phyloP scores from a whole-genome alignment of 1,140 invertebrate species.

The Idris sp. region DNA sequence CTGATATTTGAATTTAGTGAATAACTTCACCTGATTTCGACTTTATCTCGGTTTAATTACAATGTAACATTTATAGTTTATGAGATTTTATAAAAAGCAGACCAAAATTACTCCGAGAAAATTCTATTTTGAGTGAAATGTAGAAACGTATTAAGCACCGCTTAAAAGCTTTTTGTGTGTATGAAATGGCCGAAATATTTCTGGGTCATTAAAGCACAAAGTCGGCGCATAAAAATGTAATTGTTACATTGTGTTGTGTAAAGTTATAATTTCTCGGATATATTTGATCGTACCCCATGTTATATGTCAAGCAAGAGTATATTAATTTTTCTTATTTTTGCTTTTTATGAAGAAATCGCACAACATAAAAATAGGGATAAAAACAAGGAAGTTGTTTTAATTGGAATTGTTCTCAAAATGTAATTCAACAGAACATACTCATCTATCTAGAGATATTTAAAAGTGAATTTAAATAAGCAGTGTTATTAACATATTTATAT shows the following conservation, averaged over 20 bases:
- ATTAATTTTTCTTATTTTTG: constrained; percentile 30
- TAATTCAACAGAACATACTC: too few relatives aligned
- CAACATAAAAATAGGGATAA: too few relatives aligned
- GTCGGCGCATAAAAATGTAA: constrained; percentile 46
- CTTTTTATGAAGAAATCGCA: too few relatives aligned
- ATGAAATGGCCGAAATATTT: constrained; percentile 49
- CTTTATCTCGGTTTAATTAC: constrained; percentile 9
- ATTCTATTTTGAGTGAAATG: constrained; percentile 33
- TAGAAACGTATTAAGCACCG: constrained; percentile 33
- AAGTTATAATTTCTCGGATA: constrained; percentile 33
- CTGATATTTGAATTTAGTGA: constrained; percentile 2
- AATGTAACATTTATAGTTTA: constrained; percentile 33
- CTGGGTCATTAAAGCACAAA: constrained; percentile 55
- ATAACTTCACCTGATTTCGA: constrained; percentile 11
- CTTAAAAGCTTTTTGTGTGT: constrained; percentile 39
- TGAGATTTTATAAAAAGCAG: constrained; percentile 17
- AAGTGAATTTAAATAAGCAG: too few relatives aligned
- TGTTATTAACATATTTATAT: too few relatives aligned
- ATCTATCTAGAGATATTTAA: too few relatives aligned
- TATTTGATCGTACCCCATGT: constrained; percentile 11
- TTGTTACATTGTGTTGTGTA: constrained; percentile 39
- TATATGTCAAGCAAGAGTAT: constrained; percentile 1
- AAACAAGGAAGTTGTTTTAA: too few relatives aligned
- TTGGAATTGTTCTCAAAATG: too few relatives aligned
- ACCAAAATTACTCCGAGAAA: constrained; percentile 14